Evolutionary conservation across 2,888 invertebrate genomes (phyloP).

Genomic region (Automeris io): DNA sequence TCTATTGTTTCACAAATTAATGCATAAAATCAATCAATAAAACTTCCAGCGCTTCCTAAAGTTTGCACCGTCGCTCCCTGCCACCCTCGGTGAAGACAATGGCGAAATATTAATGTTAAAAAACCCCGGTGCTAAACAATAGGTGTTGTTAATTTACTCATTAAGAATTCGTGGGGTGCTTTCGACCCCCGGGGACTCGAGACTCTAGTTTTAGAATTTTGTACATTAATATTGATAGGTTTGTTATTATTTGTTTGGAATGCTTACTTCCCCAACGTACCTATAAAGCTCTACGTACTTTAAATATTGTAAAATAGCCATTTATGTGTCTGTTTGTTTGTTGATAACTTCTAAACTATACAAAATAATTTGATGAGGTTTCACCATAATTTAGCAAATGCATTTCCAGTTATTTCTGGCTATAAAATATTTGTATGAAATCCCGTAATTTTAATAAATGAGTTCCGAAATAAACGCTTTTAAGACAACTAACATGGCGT

Average conservation of each 20-base stretch:
- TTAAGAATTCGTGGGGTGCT: slow-evolving; percentile 70
- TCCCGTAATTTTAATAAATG: too few species aligned
- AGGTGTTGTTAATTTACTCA: slow-evolving; percentile 75
- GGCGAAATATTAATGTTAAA: slow-evolving; percentile 71
- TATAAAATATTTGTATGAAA: too few species aligned
- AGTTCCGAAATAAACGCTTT: too few species aligned
- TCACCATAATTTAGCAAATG: too few species aligned
- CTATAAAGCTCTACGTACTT: too few species aligned
- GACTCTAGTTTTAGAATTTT: slow-evolving; percentile 31
- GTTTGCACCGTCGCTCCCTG: slow-evolving; percentile 23
- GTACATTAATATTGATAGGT: slow-evolving; percentile 26
- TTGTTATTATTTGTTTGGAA: not conserved
- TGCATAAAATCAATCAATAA: slow-evolving; percentile 72
- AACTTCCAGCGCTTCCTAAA: slow-evolving; percentile 28
- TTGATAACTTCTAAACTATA: too few species aligned
- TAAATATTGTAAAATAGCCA: too few species aligned
- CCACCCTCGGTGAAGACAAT: slow-evolving; percentile 47
- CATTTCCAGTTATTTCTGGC: too few species aligned
- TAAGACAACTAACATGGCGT: too few species aligned
- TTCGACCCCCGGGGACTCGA: slow-evolving; percentile 20
- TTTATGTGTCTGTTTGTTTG: too few species aligned
- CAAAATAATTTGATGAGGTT: too few species aligned
- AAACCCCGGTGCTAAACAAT: slow-evolving; percentile 68
- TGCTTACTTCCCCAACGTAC: too few species aligned
- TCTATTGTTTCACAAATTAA: slow-evolving; percentile 73